Base-by-base conservation (phyloP, 2,797 vertebrate genomes). In the Rhinophrynus dorsalis region DNA sequence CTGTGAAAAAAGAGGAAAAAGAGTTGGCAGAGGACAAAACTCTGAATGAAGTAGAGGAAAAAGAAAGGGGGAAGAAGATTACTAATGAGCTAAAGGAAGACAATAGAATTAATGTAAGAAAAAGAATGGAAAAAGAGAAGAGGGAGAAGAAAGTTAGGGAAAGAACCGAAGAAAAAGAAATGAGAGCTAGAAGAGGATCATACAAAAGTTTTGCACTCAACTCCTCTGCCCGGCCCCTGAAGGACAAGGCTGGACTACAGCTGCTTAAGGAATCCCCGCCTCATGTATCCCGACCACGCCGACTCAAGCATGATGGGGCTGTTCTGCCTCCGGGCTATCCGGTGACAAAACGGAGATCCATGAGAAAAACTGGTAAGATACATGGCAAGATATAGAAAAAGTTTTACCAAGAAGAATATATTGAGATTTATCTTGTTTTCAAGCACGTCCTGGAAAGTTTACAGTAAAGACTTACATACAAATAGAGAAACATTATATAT, bases 281-380 rank as follows among this genome's bases (percentile, higher is more conserved):
- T 9, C 33, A 32, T 7, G 58, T 50, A 59, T 1, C 20, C 13
- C 50, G 45, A 12, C 11, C 52, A 33, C 6, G 23, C 13, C 12
- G 10, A 47, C 50, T 50, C 1, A 71, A 44, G 18, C 42, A 60
- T 20, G 26, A 24, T 13, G 21, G 7, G 5, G 13, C 5, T 11
- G 10, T 20, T 3, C 13, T 10, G 33, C 18, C 68, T 18, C 32
- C 1, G 12, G 56, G 58, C 18, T 57, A 24, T 18, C 60, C 61
- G 3, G 51, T 23, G 32, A 1, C 12, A 5, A 57, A 37, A 40
- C 9, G 10, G 8, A 65, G 61, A 42, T n/a, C 30, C 23, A 10
- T 37, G 17, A 55, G 60, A 20, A 51, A 44, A 18, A 17, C 26
- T 18, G 47, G 54, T 71, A 15, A 71, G 51, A 38, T 30, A 30